Percentiles rank a stretch among this genome's conserved stretches.
Conservation (phyloP, 2,888 invertebrate species). For the Idaea biselata region DNA sequence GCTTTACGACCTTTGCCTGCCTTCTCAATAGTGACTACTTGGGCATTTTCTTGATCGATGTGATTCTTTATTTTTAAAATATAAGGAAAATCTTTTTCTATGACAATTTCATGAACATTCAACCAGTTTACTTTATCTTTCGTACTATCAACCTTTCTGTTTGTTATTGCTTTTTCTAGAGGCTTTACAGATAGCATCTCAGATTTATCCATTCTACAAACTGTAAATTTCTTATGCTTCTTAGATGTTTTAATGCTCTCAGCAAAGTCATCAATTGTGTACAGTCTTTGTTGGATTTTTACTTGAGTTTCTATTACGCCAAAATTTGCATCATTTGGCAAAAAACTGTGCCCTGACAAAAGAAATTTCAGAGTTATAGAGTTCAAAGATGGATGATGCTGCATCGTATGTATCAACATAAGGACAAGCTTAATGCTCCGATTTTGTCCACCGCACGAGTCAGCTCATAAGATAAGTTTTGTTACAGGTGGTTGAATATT, state of each 20-base stretch:
- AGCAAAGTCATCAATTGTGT: conserved; percentile 20
- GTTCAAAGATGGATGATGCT: conserved; percentile 11
- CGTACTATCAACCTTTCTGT: conserved; percentile 13
- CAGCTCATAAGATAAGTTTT: conserved; percentile 16
- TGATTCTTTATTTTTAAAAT: no score
- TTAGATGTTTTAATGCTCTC: conserved; percentile 19
- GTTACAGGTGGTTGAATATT: no score
- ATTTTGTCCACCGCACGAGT: no score
- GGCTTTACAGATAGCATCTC: conserved; percentile 10
- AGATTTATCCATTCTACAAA: conserved; percentile 16
- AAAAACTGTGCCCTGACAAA: conserved; percentile 18
- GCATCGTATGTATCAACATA: conserved; percentile 15
- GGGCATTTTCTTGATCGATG: no score
- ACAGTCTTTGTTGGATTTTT: conserved; percentile 22
- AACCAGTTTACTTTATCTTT: conserved; percentile 12
- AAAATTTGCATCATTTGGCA: conserved; percentile 27
- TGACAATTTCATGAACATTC: conserved; percentile 13
- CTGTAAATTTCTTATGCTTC: conserved; percentile 16
- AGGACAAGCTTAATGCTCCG: conserved; percentile 17
- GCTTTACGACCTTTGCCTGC: no score
- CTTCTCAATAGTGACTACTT: no score
- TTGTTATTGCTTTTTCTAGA: conserved; percentile 18
- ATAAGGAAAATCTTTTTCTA: conserved; percentile 16
- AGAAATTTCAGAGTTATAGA: conserved; percentile 10
- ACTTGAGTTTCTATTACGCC: conserved; percentile 22